Conservation (phyloP, 1,140 invertebrate genomes). For the Drosophila kohkoa region DNA sequence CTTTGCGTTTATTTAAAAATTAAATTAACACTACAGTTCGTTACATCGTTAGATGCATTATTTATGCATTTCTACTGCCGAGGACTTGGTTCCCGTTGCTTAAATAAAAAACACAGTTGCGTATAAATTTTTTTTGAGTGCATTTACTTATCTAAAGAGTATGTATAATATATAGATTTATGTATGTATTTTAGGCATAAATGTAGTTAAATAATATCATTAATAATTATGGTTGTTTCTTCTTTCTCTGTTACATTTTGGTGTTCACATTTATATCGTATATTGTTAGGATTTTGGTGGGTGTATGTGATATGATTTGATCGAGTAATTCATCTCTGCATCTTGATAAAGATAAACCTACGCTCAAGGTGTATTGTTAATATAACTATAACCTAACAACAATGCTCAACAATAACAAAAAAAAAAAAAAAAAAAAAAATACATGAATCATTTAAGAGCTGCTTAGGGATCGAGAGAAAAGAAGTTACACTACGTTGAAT, state of each 20-base stretch:
- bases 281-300: constrained; percentile 28
- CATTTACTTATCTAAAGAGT: constrained; percentile 76
- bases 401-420: constrained; percentile 50
- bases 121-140: constrained; percentile 62
- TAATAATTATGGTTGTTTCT: constrained; percentile 55
- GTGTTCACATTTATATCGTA: constrained; percentile 2
- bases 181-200: constrained; percentile 47
- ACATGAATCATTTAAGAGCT: constrained; percentile 21
- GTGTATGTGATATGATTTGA: constrained; percentile 13
- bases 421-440: constrained; percentile 32
- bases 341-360: not conserved
- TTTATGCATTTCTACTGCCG: no score
- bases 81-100: not conserved
- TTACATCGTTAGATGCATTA: no score
- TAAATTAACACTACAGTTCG: no score
- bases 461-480: constrained; percentile 33
- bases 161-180: constrained; percentile 52
- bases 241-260: constrained; percentile 17
- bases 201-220: constrained; percentile 77
- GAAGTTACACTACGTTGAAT: constrained; percentile 54
- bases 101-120: constrained; percentile 17
- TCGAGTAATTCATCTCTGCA: not conserved
- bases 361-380: constrained; percentile 7
- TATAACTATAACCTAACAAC: constrained; percentile 42
- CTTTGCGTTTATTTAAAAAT: no score